Conservation (phyloP, 92 coral and sea anemone genomes). For the Ricordea florida region DNA sequence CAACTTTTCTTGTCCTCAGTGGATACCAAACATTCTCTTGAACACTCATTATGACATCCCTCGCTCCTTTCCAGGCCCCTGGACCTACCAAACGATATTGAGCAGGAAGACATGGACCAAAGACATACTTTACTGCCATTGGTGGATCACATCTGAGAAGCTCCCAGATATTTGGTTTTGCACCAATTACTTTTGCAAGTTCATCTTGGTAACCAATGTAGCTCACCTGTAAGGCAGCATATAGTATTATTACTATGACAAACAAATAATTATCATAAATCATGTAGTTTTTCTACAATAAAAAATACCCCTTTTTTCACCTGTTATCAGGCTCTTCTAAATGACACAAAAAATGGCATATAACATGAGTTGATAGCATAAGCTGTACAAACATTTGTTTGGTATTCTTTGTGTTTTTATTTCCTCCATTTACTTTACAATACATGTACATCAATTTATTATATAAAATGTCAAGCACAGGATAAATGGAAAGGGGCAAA, state of each 20-base stretch:
- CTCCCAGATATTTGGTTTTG: conserved; percentile 78
- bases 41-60: conserved; percentile 66
- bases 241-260: neutral
- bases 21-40: conserved; percentile 56
- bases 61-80: conserved; percentile 85
- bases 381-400: no score
- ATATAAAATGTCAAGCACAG: no score
- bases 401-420: no score
- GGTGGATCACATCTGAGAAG: conserved; percentile 70
- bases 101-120: conserved; percentile 84
- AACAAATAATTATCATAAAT: neutral
- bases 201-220: conserved; percentile 63
- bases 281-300: neutral
- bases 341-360: no score
- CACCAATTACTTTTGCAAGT: conserved; percentile 73
- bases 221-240: conserved; percentile 32
- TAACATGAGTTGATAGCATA: no score
- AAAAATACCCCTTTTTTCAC: no score
- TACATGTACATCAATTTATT: no score
- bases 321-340: no score
- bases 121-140: conserved; percentile 72
- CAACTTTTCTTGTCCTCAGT: conserved; percentile 61
- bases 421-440: no score
- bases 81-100: conserved; percentile 91
- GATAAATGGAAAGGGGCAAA: no score